Evolutionary conservation across 2,888 invertebrate genomes (phyloP).

Genomic region (Elaeidobius kamerunicus): DNA sequence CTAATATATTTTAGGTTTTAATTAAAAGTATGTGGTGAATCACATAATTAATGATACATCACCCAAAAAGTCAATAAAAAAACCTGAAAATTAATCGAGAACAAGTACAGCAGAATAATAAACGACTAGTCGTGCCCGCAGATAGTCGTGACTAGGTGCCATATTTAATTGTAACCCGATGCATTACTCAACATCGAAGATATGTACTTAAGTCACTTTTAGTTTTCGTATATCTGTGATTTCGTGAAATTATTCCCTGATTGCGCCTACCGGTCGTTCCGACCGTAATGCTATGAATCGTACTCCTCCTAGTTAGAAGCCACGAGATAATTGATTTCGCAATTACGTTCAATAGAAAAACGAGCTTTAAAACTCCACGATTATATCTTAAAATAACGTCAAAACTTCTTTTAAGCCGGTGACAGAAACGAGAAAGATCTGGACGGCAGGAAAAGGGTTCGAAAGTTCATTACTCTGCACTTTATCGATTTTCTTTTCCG

Average conservation of each 20-base stretch:
- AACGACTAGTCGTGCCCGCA: constrained; percentile 9
- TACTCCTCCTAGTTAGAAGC: no score
- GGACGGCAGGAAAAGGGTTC: constrained; percentile 20
- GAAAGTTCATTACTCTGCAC: constrained; percentile 30
- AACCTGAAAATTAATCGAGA: constrained; percentile 4
- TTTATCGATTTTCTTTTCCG: constrained; percentile 28
- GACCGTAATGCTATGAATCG: no score
- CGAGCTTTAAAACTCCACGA: no score
- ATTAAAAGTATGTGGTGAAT: no score
- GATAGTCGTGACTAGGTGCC: constrained; percentile 27
- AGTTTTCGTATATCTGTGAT: constrained; percentile 27
- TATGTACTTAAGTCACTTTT: constrained; percentile 26
- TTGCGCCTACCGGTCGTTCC: constrained; percentile 29
- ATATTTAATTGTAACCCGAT: constrained; percentile 25
- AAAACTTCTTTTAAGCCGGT: no score
- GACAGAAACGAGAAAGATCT: constrained; percentile 2
- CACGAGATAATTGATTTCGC: no score
- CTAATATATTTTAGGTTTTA: no score
- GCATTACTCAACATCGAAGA: constrained; percentile 14
- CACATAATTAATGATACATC: no score
- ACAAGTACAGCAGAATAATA: constrained; percentile 9
- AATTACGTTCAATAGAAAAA: no score
- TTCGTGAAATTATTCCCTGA: constrained; percentile 25
- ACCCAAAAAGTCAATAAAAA: no score
- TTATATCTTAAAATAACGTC: no score